These are phyloP conservation scores for Clamator glandarius DNA, from an alignment of 2,797 vertebrate genomes.

Conservation along the genomic window DNA sequence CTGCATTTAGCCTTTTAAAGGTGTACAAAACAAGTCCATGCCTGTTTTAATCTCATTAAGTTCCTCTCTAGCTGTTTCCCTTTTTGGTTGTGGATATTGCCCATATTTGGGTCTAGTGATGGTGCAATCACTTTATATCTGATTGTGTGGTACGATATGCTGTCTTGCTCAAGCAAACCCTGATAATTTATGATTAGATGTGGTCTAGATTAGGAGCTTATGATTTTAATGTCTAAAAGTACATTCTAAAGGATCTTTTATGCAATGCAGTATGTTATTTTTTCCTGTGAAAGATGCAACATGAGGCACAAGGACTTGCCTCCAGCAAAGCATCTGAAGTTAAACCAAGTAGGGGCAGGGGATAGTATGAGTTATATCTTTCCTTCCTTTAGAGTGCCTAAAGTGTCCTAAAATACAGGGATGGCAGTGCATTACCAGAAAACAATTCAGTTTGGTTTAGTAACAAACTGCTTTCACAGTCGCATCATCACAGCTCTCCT, in stretches of 20 bases:
- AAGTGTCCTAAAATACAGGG: background rate
- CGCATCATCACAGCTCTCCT: background rate
- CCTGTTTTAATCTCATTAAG: conserved; percentile 48
- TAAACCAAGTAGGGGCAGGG: background rate
- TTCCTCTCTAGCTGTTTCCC: conserved; percentile 35
- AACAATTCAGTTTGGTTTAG: background rate
- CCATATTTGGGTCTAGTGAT: conserved; percentile 41
- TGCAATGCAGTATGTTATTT: background rate
- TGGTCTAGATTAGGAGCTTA: conserved; percentile 50
- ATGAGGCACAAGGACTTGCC: no score
- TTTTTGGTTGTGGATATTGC: conserved; percentile 42
- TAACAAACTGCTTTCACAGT: background rate
- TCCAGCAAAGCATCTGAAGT: background rate
- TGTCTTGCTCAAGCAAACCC: conserved; percentile 46
- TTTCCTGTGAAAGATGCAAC: background rate
- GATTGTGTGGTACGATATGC: conserved; percentile 39
- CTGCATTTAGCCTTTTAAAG: conserved; percentile 3
- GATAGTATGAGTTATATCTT: background rate
- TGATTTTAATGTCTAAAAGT: conserved; percentile 25
- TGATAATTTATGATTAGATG: conserved; percentile 42
- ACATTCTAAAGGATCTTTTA: conserved; percentile 29
- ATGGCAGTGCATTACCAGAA: background rate
- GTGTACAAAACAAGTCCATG: background rate
- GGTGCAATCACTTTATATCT: conserved; percentile 47
- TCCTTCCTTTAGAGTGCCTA: background rate